Evolutionary conservation across 2,888 invertebrate species (phyloP), one percentile per base, ranked within the genome.

Genomic region (Microplitis deprimator): DNA sequence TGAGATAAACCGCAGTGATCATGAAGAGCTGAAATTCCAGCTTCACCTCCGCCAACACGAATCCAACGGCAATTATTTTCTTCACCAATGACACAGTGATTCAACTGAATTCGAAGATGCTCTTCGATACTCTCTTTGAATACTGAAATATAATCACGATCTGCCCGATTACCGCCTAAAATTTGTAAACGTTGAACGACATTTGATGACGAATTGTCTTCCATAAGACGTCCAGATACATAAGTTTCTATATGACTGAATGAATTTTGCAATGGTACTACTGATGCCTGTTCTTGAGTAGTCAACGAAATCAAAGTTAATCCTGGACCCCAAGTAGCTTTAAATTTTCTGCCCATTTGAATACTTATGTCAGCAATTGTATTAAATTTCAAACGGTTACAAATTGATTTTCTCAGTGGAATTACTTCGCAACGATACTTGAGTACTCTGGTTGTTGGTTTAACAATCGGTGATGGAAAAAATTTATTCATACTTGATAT

Each of bases 311-410:
- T 88, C 0, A 94, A 87, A 0, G 91, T 91, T 82, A 92, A 92
- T 13, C 92, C 92, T 0, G 94, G 93, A 0, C 94, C 94, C 94
- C 96, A 97, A 0, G 95, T 95, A 0, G 94, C 92, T 85, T 95
- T 93, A 79, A 93, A 93, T 78, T 94, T 93, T 0, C 94, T 91
- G 39, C 94, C 93, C 84, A 87, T 85, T 77, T 87, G 86, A 76
- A 89, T 86, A 6, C 88, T 87, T 13, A 82, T 80, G 67, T 89
- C 89, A 20, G 87, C 88, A 10, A 86, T 82, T n/a, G 84, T 85
- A 1, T 84, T 84, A 29, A 86, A 86, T 29, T 83, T 83, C 6
- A 89, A 78, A 40, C 81, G 85, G 16, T 83, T 84, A 67, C 86
- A 82, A 1, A 87, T 82, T 3, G 88, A 88, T 71, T 86, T 83